phyloP scores from a whole-genome alignment of 2,113 vertebrate genomes.

The Cariama cristata region DNA sequence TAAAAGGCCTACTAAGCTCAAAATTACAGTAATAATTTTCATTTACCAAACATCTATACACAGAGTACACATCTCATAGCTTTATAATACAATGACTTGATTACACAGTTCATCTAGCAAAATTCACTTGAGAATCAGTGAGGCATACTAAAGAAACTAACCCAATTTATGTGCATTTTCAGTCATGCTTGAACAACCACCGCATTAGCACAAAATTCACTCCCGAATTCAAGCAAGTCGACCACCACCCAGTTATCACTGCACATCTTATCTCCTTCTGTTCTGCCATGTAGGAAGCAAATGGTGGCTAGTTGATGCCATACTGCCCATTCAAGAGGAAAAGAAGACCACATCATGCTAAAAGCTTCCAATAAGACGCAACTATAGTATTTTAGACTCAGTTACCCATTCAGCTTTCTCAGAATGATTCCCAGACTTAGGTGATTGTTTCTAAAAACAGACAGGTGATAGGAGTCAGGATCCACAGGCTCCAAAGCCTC shows the following conservation, averaged over 20 bases:
- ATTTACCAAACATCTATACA: neutral
- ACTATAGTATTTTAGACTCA: neutral
- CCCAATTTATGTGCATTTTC: neutral
- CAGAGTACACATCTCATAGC: neutral
- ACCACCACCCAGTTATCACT: neutral
- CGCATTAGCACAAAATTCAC: neutral
- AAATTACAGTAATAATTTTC: neutral
- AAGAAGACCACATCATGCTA: neutral
- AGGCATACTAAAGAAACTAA: neutral
- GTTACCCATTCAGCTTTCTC: neutral
- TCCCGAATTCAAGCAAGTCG: neutral
- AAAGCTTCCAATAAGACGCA: neutral
- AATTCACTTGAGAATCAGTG: slow-evolving; percentile 15
- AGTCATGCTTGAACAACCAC: neutral
- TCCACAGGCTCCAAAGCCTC: neutral
- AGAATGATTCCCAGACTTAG: neutral
- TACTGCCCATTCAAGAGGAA: neutral
- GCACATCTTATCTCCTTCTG: neutral
- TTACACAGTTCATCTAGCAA: slow-evolving; percentile 14
- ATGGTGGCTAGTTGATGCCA: neutral
- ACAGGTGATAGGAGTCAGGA: neutral
- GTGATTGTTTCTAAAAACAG: neutral
- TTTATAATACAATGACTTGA: neutral
- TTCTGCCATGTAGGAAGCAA: neutral
- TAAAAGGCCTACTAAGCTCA: neutral